Conservation (phyloP, 1,140 invertebrate genomes). For the Diachasmimorpha longicaudata region DNA sequence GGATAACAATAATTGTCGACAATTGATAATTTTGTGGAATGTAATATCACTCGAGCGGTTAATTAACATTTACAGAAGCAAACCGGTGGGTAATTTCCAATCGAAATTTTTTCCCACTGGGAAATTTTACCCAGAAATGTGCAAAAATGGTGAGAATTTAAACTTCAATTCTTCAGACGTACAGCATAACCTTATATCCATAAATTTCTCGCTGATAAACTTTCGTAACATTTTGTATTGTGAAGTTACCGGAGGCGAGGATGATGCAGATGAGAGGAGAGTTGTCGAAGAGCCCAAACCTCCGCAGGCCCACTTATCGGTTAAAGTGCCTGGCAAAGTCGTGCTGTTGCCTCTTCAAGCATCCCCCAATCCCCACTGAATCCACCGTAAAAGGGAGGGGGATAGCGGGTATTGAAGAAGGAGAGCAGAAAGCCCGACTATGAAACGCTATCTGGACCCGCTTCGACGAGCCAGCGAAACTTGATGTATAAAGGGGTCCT, state of each 20-base stretch:
- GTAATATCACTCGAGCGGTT: too few species aligned
- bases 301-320: slow-evolving; percentile 43
- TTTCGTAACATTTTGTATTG: slow-evolving; percentile 46
- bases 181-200: neutral
- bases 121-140: too few species aligned
- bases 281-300: slow-evolving; percentile 34
- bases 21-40: too few species aligned
- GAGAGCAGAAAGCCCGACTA: slow-evolving; percentile 19
- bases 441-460: slow-evolving; percentile 27
- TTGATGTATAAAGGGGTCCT: neutral
- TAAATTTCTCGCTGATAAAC: slow-evolving; percentile 33
- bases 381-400: slow-evolving; percentile 21
- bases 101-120: too few species aligned
- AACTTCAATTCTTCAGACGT: too few species aligned
- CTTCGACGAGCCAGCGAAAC: slow-evolving; percentile 10
- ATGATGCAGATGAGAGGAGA: slow-evolving; percentile 32
- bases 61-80: too few species aligned
- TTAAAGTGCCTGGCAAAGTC: slow-evolving; percentile 51
- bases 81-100: too few species aligned
- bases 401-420: neutral
- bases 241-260: slow-evolving; percentile 26
- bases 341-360: slow-evolving; percentile 29
- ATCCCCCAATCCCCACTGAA: too few species aligned
- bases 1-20: too few species aligned
- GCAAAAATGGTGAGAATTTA: neutral